Percentiles rank a stretch among this genome's conserved stretches.
These are phyloP conservation scores for Nibea albiflora DNA, from an alignment of 2,113 vertebrate species.

Conservation along the genomic window DNA sequence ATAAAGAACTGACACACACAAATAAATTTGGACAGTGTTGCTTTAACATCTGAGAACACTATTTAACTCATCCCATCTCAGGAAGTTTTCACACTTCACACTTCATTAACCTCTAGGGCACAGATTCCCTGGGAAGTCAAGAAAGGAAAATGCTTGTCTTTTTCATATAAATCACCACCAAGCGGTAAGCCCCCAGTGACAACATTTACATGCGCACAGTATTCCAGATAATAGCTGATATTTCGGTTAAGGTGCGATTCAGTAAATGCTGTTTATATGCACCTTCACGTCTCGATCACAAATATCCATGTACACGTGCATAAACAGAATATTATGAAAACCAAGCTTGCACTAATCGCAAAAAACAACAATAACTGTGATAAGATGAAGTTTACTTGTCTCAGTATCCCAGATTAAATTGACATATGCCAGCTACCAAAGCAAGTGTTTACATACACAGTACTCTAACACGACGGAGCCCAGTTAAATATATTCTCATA, in stretches of 20 bases:
- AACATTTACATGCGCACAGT: constrained; percentile 74
- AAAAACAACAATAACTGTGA: constrained; percentile 43
- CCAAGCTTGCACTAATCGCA: constrained; percentile 24
- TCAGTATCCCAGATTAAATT: constrained; percentile 36
- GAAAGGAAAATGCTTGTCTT: constrained; percentile 78
- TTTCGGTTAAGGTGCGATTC: constrained; percentile 49
- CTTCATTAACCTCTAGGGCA: constrained; percentile 94
- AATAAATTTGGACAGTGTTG: constrained; percentile 85
- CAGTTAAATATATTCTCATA: constrained; percentile 8
- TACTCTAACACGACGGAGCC: constrained; percentile 12
- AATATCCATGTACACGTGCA: constrained; percentile 43
- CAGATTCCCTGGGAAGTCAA: constrained; percentile 90
- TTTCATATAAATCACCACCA: constrained; percentile 80
- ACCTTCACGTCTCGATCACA: constrained; percentile 55
- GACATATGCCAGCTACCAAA: constrained; percentile 22
- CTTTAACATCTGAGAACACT: constrained; percentile 93
- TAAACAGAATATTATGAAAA: constrained; percentile 52
- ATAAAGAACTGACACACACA: constrained; percentile 80
- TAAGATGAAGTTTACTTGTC: constrained; percentile 46
- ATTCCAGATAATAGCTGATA: constrained; percentile 70
- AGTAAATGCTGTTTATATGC: constrained; percentile 60
- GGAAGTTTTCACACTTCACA: constrained; percentile 99
- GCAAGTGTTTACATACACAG: constrained; percentile 24
- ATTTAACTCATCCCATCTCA: constrained; percentile 89
- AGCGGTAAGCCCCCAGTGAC: constrained; percentile 76